phyloP scores from a whole-genome alignment of 2,113 vertebrate genomes.

The Atlantisia rogersi region DNA sequence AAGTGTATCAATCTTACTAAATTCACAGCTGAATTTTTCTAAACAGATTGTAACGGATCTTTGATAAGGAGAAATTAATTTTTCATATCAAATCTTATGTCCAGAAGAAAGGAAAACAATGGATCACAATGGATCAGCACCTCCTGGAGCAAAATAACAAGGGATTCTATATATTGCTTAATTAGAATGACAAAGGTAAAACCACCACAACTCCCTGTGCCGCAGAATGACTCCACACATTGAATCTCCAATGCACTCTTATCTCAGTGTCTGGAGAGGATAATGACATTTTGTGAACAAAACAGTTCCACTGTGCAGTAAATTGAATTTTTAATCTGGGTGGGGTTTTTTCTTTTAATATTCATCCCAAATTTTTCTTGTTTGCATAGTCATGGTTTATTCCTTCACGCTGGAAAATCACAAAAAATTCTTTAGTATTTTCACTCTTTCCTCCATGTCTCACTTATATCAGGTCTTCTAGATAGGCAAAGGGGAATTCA shows the following conservation, averaged over 20 bases:
- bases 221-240: background rate
- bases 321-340: background rate
- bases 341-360: background rate
- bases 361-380: background rate
- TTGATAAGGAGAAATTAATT: background rate
- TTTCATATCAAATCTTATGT: background rate
- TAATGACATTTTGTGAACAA: background rate
- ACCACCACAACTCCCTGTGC: fast-evolving
- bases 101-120: background rate
- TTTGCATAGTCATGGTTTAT: background rate
- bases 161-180: background rate
- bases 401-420: background rate
- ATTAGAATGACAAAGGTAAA: background rate
- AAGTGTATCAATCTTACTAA: background rate
- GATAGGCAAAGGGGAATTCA: background rate
- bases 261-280: background rate
- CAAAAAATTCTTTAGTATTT: background rate
- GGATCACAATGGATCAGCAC: background rate
- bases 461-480: background rate
- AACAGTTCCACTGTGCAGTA: background rate
- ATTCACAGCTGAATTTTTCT: background rate
- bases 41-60: background rate
- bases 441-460: background rate
- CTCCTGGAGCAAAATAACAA: background rate
- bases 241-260: background rate